Evolutionary conservation across 64 coral and sea anemone species (phyloP).

Genomic region (Stylophora pistillata): DNA sequence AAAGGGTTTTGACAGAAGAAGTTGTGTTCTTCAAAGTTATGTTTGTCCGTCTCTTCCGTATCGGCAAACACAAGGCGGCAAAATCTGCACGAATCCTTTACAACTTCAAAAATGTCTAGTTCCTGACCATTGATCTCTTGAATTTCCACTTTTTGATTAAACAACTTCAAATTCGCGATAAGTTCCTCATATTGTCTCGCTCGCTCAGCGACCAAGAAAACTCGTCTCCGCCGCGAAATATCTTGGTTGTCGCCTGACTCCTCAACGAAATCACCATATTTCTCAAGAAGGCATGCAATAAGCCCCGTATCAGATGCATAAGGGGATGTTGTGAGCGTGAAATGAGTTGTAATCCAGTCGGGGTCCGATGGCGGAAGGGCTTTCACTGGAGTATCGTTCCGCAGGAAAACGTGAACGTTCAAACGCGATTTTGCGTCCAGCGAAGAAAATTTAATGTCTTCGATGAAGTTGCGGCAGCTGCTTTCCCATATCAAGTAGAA

Average conservation of each 20-base stretch:
- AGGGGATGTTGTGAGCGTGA: constrained; percentile 83
- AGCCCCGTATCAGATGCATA: constrained; percentile 86
- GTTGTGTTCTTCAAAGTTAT: constrained; percentile 68
- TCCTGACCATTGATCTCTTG: constrained; percentile 72
- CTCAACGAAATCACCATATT: constrained; percentile 30
- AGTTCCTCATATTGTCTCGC: constrained; percentile 90
- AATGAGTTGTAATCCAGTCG: constrained; percentile 73
- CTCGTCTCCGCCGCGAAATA: not conserved
- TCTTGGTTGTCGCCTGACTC: not conserved
- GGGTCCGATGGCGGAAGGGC: constrained; percentile 62
- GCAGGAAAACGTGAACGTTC: constrained; percentile 81
- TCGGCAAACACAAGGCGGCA: constrained; percentile 84
- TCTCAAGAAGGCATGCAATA: constrained; percentile 48
- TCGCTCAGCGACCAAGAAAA: constrained; percentile 72
- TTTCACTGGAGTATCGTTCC: constrained; percentile 87
- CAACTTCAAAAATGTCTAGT: constrained; percentile 58
- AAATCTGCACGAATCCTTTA: constrained; percentile 56
- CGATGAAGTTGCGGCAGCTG: constrained; percentile 91
- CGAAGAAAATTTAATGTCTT: constrained; percentile 66
- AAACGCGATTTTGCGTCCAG: constrained; percentile 56
- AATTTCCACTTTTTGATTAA: constrained; percentile 43
- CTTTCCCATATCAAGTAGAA: constrained; percentile 97
- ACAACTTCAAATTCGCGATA: constrained; percentile 62
- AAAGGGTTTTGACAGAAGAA: constrained; percentile 77
- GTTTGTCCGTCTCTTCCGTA: constrained; percentile 45